Conservation (phyloP, 1,140 invertebrate genomes). For the Ctenoplectra terminalis region DNA sequence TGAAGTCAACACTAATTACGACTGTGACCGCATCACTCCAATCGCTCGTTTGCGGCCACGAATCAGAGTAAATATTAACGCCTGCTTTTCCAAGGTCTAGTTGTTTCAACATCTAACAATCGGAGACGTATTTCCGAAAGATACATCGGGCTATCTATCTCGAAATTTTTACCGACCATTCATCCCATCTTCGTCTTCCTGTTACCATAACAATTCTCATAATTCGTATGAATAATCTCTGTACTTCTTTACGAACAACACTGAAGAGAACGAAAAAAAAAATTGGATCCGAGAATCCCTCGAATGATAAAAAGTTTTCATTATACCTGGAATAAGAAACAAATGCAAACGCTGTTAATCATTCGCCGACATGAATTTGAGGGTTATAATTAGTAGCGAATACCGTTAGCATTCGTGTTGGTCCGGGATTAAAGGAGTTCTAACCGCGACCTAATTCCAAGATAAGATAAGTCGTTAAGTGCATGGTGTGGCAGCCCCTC, state of each 20-base stretch:
- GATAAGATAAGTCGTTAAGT: constrained; percentile 79
- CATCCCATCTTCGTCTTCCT: not conserved
- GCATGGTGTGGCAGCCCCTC: constrained; percentile 68
- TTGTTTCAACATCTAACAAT: not conserved
- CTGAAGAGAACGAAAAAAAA: not conserved
- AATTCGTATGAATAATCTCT: too few relatives aligned
- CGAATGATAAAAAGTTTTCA: not conserved
- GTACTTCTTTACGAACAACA: too few relatives aligned
- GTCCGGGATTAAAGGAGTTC: constrained; percentile 60
- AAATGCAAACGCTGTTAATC: constrained; percentile 58
- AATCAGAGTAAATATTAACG: constrained; percentile 50
- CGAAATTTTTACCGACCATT: not conserved
- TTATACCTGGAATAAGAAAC: constrained; percentile 3
- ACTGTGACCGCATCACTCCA: constrained; percentile 23
- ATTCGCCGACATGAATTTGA: constrained; percentile 31
- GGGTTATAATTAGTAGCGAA: constrained; percentile 20
- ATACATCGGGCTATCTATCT: not conserved
- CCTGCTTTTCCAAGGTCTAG: constrained; percentile 21
- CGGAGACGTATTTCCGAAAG: constrained; percentile 29
- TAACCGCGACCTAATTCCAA: constrained; percentile 77
- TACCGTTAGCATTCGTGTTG: constrained; percentile 46
- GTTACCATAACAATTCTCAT: not conserved
- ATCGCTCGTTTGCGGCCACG: constrained; percentile 17
- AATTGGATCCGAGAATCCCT: not conserved
- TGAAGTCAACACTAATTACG: constrained; percentile 43